Evolutionary conservation across 2,113 vertebrate species (phyloP), one percentile per base, ranked within the genome.

Genomic region (Trogon surrucura): DNA sequence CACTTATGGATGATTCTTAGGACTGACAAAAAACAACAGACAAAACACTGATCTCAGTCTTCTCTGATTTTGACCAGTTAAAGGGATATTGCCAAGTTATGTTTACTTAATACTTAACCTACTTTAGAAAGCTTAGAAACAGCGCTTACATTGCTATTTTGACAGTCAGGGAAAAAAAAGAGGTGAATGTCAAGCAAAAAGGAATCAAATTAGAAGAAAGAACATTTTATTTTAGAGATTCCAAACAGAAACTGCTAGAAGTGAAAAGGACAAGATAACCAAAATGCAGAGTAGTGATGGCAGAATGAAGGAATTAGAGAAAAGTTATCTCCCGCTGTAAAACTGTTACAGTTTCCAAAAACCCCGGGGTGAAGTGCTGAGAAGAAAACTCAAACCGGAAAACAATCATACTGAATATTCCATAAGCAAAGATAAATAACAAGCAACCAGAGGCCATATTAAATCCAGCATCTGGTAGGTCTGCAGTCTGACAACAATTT

Each of bases 1-100:
- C 89, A 89, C 56, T 77, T 58, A 36, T 66, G 67, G 60, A 94
- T 95, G 94, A 93, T 78, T 84, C 47, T 89, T 79, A 51, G 93
- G 86, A 89, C 77, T 80, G 60, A 97, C 94, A 92, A 66, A 91
- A 90, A 81, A 50, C 72, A 88, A 80, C 62, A 77, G 77, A 94
- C 90, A 91, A 77, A 91, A 80, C 78, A 45, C 67, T 47, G 60
- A 82, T 22, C 30, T 79, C 48, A 78, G 30, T 9, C 89, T 82
- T 69, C 80, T 84, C 53, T 80, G 80, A 50, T 65, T 81, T 51
- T 48, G 67, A 93, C 75, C 61, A 84, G 30, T 51, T 88, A 71
- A 69, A 67, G 44, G 16, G 38, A 48, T 73, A 89, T 67, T 84
- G 44, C 51, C 84, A 93, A 89, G 54, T 75, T 82, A 72, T 41